phyloP scores from a whole-genome alignment of 1,140 invertebrate genomes.

The Drosophila lacteicornis region DNA sequence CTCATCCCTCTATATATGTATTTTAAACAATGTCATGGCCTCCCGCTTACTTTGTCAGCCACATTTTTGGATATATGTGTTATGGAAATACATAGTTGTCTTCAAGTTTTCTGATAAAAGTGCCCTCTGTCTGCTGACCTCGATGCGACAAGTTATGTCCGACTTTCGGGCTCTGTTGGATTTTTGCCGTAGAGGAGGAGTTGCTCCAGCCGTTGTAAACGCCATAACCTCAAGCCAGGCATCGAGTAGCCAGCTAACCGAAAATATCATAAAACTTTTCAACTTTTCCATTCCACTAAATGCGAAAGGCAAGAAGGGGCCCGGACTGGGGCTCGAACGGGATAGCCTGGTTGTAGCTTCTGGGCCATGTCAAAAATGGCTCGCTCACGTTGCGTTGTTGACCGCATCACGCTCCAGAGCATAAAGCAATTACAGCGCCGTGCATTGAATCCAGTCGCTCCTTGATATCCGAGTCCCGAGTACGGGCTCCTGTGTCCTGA shows the following conservation, averaged over 20 bases:
- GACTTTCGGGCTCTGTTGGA: conserved; percentile 22
- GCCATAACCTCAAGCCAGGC: conserved; percentile 34
- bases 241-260: conserved; percentile 57
- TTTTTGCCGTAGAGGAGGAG: neutral
- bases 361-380: conserved; percentile 68
- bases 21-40: conserved; percentile 9
- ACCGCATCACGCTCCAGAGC: conserved; percentile 77
- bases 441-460: conserved; percentile 64
- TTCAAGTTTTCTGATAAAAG: conserved; percentile 36
- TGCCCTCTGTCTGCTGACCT: conserved; percentile 23
- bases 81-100: conserved; percentile 41
- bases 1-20: neutral
- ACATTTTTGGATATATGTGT: conserved; percentile 22
- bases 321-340: neutral
- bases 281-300: conserved; percentile 59
- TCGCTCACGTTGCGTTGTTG: conserved; percentile 75
- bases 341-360: conserved; percentile 11
- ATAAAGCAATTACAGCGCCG: conserved; percentile 77
- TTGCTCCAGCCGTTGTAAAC: conserved; percentile 2
- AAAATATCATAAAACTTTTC: conserved; percentile 77
- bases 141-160: conserved; percentile 35
- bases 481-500: neutral
- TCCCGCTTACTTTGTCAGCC: conserved; percentile 43
- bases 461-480: conserved; percentile 16
- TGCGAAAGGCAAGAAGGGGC: conserved; percentile 3